Conservation (phyloP, 2,888 invertebrate species). For the Zonitis immaculata region DNA sequence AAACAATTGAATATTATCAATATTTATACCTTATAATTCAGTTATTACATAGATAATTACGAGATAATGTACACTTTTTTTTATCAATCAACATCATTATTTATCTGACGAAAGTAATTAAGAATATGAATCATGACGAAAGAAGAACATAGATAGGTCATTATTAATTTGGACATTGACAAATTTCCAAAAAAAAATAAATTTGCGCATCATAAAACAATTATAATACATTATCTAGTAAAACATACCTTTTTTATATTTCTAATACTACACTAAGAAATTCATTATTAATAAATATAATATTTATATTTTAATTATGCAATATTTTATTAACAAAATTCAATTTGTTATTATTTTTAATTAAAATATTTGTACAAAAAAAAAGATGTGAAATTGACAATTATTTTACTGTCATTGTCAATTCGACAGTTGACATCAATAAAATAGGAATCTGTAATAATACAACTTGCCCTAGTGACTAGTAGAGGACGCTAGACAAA, state of each 20-base stretch:
- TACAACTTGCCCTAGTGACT: background rate
- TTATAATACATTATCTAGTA: background rate
- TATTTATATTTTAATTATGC: background rate
- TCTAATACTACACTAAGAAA: constrained; percentile 1
- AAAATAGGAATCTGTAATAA: background rate
- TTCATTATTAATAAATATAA: constrained; percentile 7
- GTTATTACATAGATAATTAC: background rate
- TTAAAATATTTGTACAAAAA: constrained; percentile 10
- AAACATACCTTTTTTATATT: constrained; percentile 10
- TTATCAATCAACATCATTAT: constrained; percentile 21
- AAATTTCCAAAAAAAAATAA: constrained; percentile 19
- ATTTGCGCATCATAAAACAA: constrained; percentile 14
- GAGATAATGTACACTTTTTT: no score
- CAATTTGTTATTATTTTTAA: constrained; percentile 6
- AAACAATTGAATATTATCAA: no score
- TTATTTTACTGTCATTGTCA: constrained; percentile 14
- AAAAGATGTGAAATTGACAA: constrained; percentile 12
- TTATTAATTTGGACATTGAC: constrained; percentile 23
- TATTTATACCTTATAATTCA: constrained; percentile 14
- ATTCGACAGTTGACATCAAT: constrained; percentile 7
- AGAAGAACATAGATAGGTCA: constrained; percentile 21
- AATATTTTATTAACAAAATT: background rate
- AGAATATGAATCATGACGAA: constrained; percentile 29
- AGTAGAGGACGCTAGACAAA: constrained; percentile 3
- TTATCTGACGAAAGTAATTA: background rate